phyloP scores from a whole-genome alignment of 2,888 invertebrate species.

The Sycophila texana region DNA sequence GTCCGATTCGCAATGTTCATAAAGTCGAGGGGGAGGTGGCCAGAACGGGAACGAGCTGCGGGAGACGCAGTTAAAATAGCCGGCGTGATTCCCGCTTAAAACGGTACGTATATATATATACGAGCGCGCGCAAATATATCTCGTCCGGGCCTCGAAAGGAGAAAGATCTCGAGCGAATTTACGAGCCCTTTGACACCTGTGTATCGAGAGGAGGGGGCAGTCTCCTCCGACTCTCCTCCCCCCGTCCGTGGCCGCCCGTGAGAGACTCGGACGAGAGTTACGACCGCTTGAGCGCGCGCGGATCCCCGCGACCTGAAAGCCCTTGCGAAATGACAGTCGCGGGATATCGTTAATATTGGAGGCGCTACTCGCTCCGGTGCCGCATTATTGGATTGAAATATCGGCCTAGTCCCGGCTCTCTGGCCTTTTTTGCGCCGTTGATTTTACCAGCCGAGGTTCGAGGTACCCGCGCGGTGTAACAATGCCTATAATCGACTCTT shows the following conservation, averaged over 20 bases:
- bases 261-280: conserved; percentile 39
- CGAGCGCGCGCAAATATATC: neutral
- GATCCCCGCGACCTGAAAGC: conserved; percentile 23
- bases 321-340: conserved; percentile 43
- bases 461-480: neutral
- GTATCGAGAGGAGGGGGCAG: conserved; percentile 19
- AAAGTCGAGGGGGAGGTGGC: conserved; percentile 30
- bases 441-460: conserved; percentile 4
- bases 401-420: conserved; percentile 18
- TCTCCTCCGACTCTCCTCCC: too few relatives aligned
- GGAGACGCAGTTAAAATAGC: conserved; percentile 50
- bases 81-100: conserved; percentile 35
- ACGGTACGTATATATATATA: conserved; percentile 19
- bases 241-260: conserved; percentile 25
- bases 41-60: conserved; percentile 31
- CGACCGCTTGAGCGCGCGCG: conserved; percentile 40
- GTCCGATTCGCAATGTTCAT: conserved; percentile 44
- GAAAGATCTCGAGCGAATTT: conserved; percentile 48
- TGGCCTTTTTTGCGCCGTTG: conserved; percentile 1
- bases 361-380: neutral
- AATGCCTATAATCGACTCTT: neutral
- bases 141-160: neutral
- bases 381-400: conserved; percentile 38
- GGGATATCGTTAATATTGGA: conserved; percentile 24
- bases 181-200: conserved; percentile 55